Evolutionary conservation across 1,140 invertebrate genomes (phyloP).

Genomic region (Bactericera cockerelli): DNA sequence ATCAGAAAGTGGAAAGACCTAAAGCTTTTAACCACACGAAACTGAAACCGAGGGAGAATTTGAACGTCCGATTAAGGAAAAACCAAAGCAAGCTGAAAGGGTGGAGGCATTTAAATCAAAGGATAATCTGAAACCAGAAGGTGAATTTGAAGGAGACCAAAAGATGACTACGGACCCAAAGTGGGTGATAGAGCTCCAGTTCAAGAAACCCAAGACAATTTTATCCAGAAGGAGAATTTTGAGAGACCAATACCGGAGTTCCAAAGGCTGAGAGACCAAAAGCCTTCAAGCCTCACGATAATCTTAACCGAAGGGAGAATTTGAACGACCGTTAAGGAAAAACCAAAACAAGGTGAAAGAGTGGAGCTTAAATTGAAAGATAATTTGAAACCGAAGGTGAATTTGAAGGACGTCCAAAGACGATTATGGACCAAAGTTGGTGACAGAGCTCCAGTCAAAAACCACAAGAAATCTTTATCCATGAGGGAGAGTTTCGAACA

Average conservation of each 20-base stretch:
- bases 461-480: constrained; percentile 33
- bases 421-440: constrained; percentile 29
- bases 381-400: constrained; percentile 30
- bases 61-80: constrained; percentile 29
- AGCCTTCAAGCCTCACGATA: constrained; percentile 28
- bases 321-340: constrained; percentile 30
- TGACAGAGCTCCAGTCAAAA: constrained; percentile 24
- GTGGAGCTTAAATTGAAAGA: constrained; percentile 34
- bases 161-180: constrained; percentile 28
- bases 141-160: constrained; percentile 29
- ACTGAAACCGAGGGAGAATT: constrained; percentile 42
- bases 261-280: constrained; percentile 29
- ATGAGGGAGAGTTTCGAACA: constrained; percentile 30
- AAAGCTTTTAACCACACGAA: constrained; percentile 33
- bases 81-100: constrained; percentile 29
- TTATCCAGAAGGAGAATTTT: constrained; percentile 30
- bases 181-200: constrained; percentile 31
- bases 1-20: constrained; percentile 29
- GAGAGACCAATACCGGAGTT: constrained; percentile 26
- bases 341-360: constrained; percentile 28
- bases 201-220: constrained; percentile 37
- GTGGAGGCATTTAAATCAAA: constrained; percentile 30
- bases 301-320: constrained; percentile 36
- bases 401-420: constrained; percentile 32
- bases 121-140: constrained; percentile 32